phyloP scores from a whole-genome alignment of 2,113 vertebrate species.

The Poecile atricapillus region DNA sequence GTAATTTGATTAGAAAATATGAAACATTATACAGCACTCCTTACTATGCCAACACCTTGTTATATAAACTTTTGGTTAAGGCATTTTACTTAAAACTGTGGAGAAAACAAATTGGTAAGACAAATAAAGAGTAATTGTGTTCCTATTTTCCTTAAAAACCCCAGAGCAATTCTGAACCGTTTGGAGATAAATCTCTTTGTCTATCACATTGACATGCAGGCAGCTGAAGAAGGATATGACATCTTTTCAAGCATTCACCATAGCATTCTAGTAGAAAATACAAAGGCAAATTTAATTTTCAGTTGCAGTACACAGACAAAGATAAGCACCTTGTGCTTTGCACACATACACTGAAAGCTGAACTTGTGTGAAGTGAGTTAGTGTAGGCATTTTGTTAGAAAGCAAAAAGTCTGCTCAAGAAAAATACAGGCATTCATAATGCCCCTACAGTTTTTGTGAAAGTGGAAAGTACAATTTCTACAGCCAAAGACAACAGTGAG shows the following conservation, averaged over 20 bases:
- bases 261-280: background rate
- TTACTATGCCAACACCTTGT: background rate
- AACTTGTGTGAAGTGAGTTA: slow-evolving; percentile 3
- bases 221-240: background rate
- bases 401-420: slow-evolving; percentile 62
- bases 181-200: background rate
- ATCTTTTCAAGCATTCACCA: background rate
- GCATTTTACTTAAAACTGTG: background rate
- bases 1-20: background rate
- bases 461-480: slow-evolving; percentile 73
- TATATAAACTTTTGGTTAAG: background rate
- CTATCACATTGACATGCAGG: background rate
- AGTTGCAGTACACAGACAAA: background rate
- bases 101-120: background rate
- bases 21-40: background rate
- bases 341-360: background rate
- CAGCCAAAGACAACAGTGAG: slow-evolving; percentile 77
- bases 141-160: background rate
- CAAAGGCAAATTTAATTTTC: background rate
- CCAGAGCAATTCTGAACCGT: background rate
- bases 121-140: background rate
- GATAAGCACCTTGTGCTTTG: background rate
- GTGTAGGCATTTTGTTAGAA: slow-evolving; percentile 54
- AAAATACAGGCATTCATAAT: slow-evolving; percentile 63
- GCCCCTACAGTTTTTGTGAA: slow-evolving; percentile 65